These are phyloP conservation scores for Porites evermanni DNA, from an alignment of 92 coral and sea anemone species.

Conservation along the genomic window DNA sequence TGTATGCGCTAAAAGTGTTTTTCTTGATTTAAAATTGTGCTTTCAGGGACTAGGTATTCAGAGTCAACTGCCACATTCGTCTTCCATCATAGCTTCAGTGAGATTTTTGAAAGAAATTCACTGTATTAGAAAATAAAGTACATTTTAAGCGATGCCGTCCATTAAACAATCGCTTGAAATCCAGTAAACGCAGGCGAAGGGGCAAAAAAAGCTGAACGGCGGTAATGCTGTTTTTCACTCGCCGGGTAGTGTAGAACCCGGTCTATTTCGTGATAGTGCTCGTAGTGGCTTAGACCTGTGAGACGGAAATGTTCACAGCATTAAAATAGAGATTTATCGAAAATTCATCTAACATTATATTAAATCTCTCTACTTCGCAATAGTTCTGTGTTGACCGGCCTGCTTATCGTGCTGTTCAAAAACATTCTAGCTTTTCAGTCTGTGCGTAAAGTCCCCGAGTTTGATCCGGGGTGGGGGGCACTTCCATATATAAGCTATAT, in stretches of 20 bases:
- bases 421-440: neutral
- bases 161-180: conserved; percentile 6
- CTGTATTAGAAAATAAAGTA: neutral
- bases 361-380: conserved; percentile 12
- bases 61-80: neutral
- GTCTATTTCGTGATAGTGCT: too few species aligned
- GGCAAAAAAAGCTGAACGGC: too few species aligned
- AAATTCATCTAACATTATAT: neutral
- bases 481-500: too few species aligned
- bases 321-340: conserved; percentile 10
- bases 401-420: conserved; percentile 1
- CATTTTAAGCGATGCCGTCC: conserved; percentile 10
- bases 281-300: conserved; percentile 5
- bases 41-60: conserved; percentile 4
- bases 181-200: conserved; percentile 7
- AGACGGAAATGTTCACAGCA: conserved; percentile 8
- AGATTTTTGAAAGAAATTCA: neutral
- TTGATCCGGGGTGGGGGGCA: too few species aligned
- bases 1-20: conserved; percentile 7
- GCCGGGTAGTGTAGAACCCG: too few species aligned
- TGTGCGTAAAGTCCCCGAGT: neutral
- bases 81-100: too few species aligned
- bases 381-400: neutral
- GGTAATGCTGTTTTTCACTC: too few species aligned
- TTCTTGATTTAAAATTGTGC: neutral